Conservation (phyloP, 2,797 vertebrate genomes). For the Micromesistius poutassou region DNA sequence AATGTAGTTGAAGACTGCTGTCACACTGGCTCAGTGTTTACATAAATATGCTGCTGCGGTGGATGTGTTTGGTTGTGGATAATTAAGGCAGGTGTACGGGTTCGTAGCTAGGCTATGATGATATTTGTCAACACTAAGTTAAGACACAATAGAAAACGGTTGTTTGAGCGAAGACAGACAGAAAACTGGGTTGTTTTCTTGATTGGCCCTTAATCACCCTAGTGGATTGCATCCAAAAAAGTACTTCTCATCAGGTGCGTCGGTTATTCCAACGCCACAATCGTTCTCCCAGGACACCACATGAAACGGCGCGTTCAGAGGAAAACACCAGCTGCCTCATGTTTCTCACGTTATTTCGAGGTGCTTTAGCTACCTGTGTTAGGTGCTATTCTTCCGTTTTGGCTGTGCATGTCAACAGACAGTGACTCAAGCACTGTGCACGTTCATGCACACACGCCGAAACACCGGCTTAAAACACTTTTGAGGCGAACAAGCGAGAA, state of each 20-base stretch:
- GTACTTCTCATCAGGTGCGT: constrained; percentile 62
- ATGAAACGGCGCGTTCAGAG: constrained; percentile 54
- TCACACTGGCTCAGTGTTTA: background rate
- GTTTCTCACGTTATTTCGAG: background rate
- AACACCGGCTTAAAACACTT: background rate
- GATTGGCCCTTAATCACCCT: constrained; percentile 30
- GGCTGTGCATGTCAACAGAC: background rate
- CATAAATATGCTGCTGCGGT: background rate
- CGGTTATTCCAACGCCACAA: constrained; percentile 71
- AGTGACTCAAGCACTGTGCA: background rate
- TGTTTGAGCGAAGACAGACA: background rate
- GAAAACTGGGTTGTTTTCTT: background rate
- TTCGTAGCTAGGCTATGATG: background rate
- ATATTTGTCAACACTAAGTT: background rate
- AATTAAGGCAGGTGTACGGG: background rate
- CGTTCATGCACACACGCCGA: background rate
- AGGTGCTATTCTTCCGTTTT: background rate
- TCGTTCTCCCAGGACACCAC: constrained; percentile 67
- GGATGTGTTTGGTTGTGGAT: background rate
- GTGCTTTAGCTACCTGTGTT: background rate
- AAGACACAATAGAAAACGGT: background rate
- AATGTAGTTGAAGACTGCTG: background rate
- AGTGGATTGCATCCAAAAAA: constrained; percentile 57
- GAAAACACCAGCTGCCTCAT: background rate
- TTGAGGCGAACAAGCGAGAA: background rate